A percentile compares a stretch with the other conserved stretches of the same genome.
Conservation (phyloP, 2,888 invertebrate species). For the Lasioglossum pauxillum region DNA sequence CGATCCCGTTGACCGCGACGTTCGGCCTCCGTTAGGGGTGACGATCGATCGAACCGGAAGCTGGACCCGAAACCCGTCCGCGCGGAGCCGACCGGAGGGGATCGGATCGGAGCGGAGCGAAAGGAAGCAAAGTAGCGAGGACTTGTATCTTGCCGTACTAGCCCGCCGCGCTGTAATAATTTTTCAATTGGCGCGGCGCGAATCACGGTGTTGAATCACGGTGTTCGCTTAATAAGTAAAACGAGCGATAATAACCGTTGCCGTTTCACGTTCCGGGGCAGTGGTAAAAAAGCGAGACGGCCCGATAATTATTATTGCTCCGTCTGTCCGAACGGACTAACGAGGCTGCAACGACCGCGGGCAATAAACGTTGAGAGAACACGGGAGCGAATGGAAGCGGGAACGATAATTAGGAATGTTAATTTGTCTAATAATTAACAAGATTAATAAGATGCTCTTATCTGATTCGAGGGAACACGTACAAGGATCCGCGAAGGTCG, state of each 20-base stretch:
- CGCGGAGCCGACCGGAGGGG: not conserved
- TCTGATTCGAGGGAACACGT: constrained; percentile 57
- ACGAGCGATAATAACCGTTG: constrained; percentile 55
- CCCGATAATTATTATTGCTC: constrained; percentile 67
- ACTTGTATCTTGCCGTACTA: not conserved
- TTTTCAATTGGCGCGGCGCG: constrained; percentile 15
- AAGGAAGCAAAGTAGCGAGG: too few species aligned
- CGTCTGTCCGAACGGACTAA: constrained; percentile 58
- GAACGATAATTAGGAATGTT: constrained; percentile 69
- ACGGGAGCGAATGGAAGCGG: constrained; percentile 54
- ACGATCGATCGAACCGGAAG: not conserved
- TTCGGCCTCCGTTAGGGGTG: not conserved
- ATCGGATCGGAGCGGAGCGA: not conserved
- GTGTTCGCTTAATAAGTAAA: constrained; percentile 56
- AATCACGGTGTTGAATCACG: constrained; percentile 48
- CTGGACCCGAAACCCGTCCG: not conserved
- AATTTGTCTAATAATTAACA: constrained; percentile 68
- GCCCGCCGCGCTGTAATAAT: not conserved
- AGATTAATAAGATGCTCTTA: constrained; percentile 65
- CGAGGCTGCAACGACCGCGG: constrained; percentile 56
- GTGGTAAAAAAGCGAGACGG: constrained; percentile 59
- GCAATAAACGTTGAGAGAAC: constrained; percentile 57
- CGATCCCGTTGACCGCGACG: not conserved
- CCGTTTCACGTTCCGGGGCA: constrained; percentile 48
- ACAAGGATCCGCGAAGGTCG: constrained; percentile 62